phyloP scores from a whole-genome alignment of 2,113 vertebrate species.

The Pleuronectes platessa region DNA sequence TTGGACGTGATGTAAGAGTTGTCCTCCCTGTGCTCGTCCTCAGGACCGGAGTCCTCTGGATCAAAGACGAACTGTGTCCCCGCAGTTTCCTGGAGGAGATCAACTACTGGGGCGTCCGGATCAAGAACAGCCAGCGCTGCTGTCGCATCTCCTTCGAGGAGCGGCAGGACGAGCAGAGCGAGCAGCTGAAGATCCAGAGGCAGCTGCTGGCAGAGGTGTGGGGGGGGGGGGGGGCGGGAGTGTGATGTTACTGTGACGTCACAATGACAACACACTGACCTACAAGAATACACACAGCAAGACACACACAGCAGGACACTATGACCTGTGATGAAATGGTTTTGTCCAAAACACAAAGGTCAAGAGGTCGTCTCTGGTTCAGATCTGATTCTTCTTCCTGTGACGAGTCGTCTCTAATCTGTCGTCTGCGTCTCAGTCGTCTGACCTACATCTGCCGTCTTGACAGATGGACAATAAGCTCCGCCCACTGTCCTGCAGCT shows the following conservation, averaged over 20 bases:
- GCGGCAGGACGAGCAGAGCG: constrained; percentile 89
- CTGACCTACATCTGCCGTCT: constrained; percentile 59
- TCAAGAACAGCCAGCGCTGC: constrained; percentile 90
- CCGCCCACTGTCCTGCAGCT: not conserved
- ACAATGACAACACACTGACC: too few relatives aligned
- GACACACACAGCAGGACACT: too few relatives aligned
- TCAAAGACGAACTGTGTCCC: constrained; percentile 90
- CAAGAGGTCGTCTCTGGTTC: not conserved
- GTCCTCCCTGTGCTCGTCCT: not conserved
- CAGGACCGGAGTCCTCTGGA: constrained; percentile 87
- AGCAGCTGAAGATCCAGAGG: constrained; percentile 91
- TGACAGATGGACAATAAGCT: constrained; percentile 67
- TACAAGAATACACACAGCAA: too few relatives aligned
- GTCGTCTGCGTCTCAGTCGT: constrained; percentile 12
- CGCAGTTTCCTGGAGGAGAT: constrained; percentile 92
- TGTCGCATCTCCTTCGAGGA: constrained; percentile 96
- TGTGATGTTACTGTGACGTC: not conserved
- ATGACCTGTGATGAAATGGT: too few relatives aligned
- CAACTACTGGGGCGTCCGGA: constrained; percentile 93
- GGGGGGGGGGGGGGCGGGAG: not conserved
- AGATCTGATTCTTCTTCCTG: constrained; percentile 17
- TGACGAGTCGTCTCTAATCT: constrained; percentile 43
- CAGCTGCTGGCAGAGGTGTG: constrained; percentile 88
- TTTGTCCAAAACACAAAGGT: too few relatives aligned
- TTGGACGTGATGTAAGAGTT: not conserved